phyloP scores from a whole-genome alignment of 2,797 vertebrate species.

The Myotis myotis region DNA sequence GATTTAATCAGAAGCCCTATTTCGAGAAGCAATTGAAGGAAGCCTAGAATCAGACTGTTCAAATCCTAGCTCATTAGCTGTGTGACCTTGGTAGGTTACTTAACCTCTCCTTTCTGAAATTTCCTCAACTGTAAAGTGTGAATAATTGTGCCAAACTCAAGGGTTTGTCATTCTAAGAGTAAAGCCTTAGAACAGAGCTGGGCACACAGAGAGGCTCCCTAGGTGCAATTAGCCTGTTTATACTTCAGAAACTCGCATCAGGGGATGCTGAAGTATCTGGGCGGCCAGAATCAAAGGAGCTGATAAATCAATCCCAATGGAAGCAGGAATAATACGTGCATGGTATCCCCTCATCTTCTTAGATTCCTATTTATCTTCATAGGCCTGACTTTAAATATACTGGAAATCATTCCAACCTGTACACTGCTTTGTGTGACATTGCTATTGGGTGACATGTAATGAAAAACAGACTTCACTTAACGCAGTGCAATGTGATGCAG shows the following conservation, averaged over 20 bases:
- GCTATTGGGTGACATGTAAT: background rate
- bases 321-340: background rate
- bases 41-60: conserved; percentile 3
- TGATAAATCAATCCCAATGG: background rate
- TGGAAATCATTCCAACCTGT: background rate
- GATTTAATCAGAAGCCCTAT: conserved; percentile 26
- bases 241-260: background rate
- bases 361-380: background rate
- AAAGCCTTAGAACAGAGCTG: background rate
- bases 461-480: background rate
- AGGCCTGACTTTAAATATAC: background rate
- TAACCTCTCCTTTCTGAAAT: background rate
- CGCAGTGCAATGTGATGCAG: background rate
- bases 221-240: background rate
- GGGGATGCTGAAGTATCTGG: background rate
- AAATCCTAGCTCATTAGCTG: background rate
- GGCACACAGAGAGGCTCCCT: background rate
- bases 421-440: background rate
- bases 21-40: conserved; percentile 3
- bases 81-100: background rate
- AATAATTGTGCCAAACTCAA: background rate
- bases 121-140: background rate
- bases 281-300: background rate
- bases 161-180: background rate
- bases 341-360: background rate